A percentile compares a stretch with the other conserved stretches of the same genome.
Evolutionary conservation across 2,888 invertebrate species (phyloP).

Genomic region (Nomada goodeniana): DNA sequence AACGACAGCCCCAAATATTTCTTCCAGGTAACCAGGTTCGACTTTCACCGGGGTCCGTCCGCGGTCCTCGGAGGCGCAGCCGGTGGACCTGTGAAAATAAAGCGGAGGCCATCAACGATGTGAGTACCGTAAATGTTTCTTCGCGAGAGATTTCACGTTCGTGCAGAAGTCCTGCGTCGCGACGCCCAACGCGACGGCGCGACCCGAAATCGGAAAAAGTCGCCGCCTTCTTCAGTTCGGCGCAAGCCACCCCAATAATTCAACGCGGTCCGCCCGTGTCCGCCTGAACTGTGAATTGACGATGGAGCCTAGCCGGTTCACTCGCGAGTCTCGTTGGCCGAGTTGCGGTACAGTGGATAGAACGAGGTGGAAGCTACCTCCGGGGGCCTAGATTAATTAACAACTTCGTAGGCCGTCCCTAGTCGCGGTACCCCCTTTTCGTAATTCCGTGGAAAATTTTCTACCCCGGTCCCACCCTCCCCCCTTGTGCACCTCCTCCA

Average conservation of each 20-base stretch:
- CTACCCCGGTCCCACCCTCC: conserved; percentile 16
- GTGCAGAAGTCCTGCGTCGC: neutral
- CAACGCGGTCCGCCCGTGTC: neutral
- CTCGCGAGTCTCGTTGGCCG: conserved; percentile 23
- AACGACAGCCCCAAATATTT: neutral
- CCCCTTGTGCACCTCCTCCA: neutral
- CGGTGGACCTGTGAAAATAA: conserved; percentile 39
- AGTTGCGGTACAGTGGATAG: conserved; percentile 15
- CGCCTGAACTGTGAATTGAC: conserved; percentile 13
- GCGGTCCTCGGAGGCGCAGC: no score
- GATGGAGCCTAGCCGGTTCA: conserved; percentile 11
- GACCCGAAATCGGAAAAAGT: neutral
- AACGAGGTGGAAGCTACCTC: conserved; percentile 30
- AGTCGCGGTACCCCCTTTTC: conserved; percentile 63
- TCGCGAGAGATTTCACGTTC: neutral
- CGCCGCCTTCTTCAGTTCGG: neutral
- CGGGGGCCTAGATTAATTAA: conserved; percentile 72
- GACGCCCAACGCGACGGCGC: neutral
- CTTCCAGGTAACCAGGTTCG: conserved; percentile 5
- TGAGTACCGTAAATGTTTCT: conserved; percentile 34
- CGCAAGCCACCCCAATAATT: conserved; percentile 1
- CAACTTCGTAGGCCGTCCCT: conserved; percentile 66
- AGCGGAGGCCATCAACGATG: conserved; percentile 28
- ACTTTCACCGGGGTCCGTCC: neutral
- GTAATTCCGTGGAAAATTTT: conserved; percentile 70